Evolutionary conservation across 1,140 invertebrate species (phyloP).

Genomic region (Drosophila paulistorum): DNA sequence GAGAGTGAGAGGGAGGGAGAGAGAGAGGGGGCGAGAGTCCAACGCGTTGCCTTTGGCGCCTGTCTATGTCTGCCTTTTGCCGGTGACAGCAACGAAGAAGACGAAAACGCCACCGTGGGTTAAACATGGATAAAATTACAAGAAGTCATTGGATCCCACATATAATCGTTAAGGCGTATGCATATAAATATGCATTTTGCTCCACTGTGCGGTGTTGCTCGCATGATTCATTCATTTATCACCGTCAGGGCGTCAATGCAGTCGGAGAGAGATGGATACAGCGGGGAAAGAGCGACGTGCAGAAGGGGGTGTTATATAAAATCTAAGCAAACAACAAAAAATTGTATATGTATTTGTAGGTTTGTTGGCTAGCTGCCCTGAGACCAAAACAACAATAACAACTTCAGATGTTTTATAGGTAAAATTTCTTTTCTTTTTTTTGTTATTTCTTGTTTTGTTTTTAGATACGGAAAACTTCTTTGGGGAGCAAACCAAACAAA

Average conservation of each 20-base stretch:
- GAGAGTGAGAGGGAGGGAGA: conserved; percentile 26
- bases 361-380: conserved; percentile 60
- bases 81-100: conserved; percentile 29
- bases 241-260: conserved; percentile 72
- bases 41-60: conserved; percentile 36
- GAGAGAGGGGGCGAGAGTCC: conserved; percentile 16
- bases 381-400: conserved; percentile 34
- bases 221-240: conserved; percentile 80
- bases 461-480: conserved; percentile 52
- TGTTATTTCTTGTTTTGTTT: conserved; percentile 51
- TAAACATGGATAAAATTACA: too few species aligned
- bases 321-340: conserved; percentile 52
- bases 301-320: conserved; percentile 46
- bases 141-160: too few species aligned
- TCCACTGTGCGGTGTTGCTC: conserved; percentile 54
- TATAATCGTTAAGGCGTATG: too few species aligned
- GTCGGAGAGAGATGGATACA: conserved; percentile 12
- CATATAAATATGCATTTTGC: too few species aligned
- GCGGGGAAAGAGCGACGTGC: conserved; percentile 3
- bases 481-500: conserved; percentile 21
- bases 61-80: conserved; percentile 47
- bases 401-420: conserved; percentile 45
- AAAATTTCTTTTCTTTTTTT: conserved; percentile 31
- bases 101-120: conserved; percentile 2
- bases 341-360: conserved; percentile 38